These are phyloP conservation scores for Crypturellus tataupa DNA, from an alignment of 2,797 vertebrate species.

Conservation along the genomic window DNA sequence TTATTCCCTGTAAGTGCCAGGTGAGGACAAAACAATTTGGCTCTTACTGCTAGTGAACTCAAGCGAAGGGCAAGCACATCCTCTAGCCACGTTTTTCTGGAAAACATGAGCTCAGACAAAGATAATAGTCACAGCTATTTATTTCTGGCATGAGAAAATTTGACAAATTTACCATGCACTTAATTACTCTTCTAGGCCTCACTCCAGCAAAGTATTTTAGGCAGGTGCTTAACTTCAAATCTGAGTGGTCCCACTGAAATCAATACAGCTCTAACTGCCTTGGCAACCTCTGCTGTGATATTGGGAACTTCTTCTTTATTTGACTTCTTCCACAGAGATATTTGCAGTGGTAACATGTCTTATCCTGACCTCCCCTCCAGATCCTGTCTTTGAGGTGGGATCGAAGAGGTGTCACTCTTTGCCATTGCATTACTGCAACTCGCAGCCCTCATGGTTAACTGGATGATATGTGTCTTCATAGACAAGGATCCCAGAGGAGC, in stretches of 20 bases:
- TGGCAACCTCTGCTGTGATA: background rate
- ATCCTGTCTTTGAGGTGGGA: background rate
- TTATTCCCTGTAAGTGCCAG: constrained; percentile 62
- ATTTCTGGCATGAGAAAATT: background rate
- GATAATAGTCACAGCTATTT: background rate
- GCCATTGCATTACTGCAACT: background rate
- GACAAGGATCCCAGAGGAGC: background rate
- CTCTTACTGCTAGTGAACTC: background rate
- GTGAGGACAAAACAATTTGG: constrained; percentile 38
- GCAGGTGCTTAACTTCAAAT: background rate
- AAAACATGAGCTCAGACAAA: constrained; percentile 6
- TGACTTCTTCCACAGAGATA: background rate
- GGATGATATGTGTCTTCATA: rapidly evolving
- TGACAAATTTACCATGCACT: background rate
- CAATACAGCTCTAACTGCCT: background rate
- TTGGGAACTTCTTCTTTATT: background rate
- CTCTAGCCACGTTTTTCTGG: background rate
- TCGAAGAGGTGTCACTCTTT: background rate
- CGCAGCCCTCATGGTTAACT: background rate
- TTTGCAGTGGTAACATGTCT: background rate
- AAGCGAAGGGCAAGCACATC: background rate
- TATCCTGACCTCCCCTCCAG: background rate
- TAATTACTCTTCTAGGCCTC: constrained; percentile 1
- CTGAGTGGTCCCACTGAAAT: background rate
- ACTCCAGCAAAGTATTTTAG: background rate